Percentiles rank a stretch among this genome's conserved stretches.
These are phyloP conservation scores for Hippolais icterina DNA, from an alignment of 2,113 vertebrate species.

Conservation along the genomic window DNA sequence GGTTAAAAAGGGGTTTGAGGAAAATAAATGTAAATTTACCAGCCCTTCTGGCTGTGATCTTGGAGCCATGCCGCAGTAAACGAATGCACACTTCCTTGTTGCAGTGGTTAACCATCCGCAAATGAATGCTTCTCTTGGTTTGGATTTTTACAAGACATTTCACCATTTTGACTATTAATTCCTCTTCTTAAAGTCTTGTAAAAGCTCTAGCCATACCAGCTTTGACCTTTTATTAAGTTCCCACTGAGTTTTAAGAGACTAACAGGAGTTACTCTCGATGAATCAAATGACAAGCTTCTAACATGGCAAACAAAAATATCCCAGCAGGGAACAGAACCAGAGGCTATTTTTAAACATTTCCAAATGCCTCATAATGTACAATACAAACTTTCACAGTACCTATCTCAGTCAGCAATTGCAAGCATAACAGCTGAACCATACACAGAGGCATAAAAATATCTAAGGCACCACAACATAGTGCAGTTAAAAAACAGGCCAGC, in stretches of 20 bases:
- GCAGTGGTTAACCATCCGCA: slow-evolving; percentile 93
- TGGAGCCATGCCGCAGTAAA: slow-evolving; percentile 84
- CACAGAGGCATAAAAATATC: slow-evolving; percentile 15
- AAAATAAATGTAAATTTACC: slow-evolving; percentile 69
- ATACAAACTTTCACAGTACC: slow-evolving; percentile 48
- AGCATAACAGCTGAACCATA: slow-evolving; percentile 60
- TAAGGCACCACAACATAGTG: background rate
- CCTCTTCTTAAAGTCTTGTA: background rate
- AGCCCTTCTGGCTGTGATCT: slow-evolving; percentile 78
- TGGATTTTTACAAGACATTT: slow-evolving; percentile 95
- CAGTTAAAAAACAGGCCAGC: background rate
- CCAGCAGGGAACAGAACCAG: slow-evolving; percentile 78
- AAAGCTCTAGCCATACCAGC: slow-evolving; percentile 32
- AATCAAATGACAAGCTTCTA: slow-evolving; percentile 86
- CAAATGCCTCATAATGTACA: slow-evolving; percentile 65
- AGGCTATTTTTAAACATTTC: slow-evolving; percentile 87
- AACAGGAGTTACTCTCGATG: slow-evolving; percentile 61
- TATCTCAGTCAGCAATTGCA: slow-evolving; percentile 55
- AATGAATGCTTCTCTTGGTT: slow-evolving; percentile 85
- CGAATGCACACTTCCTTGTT: slow-evolving; percentile 86
- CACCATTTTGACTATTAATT: slow-evolving; percentile 73
- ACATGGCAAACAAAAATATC: slow-evolving; percentile 83
- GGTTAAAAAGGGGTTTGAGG: background rate
- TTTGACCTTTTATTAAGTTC: slow-evolving; percentile 66
- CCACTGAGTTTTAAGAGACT: slow-evolving; percentile 60